These are phyloP conservation scores for Hormaphis cornu DNA, from an alignment of 1,140 invertebrate genomes.

Conservation along the genomic window DNA sequence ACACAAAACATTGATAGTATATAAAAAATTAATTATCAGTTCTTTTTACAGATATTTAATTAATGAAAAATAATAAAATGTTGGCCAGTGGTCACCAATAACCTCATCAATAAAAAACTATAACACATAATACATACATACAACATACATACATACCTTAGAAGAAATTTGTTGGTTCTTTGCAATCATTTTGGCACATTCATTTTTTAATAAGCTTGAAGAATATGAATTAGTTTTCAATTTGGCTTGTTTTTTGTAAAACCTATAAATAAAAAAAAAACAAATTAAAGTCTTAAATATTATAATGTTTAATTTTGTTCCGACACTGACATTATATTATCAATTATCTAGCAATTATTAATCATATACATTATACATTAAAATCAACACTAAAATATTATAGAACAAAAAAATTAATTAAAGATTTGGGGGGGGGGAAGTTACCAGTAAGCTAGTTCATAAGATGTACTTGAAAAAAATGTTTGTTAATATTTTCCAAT, in stretches of 20 bases:
- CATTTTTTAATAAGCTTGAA: constrained; percentile 33
- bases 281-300: neutral
- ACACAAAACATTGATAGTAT: neutral
- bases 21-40: neutral
- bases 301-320: too few species aligned
- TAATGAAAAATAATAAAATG: constrained; percentile 4
- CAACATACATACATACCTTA: neutral
- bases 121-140: too few species aligned
- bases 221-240: constrained; percentile 3
- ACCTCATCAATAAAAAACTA: neutral
- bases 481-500: too few species aligned
- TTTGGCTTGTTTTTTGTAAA: constrained; percentile 33
- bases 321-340: too few species aligned
- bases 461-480: too few species aligned
- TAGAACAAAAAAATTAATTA: constrained; percentile 24
- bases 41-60: too few species aligned
- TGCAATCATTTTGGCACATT: constrained; percentile 31
- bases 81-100: neutral
- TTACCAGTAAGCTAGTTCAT: too few species aligned
- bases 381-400: neutral
- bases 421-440: neutral
- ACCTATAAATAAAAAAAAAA: constrained; percentile 43
- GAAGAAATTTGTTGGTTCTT: constrained; percentile 13
- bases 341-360: neutral
- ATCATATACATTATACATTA: neutral